A percentile compares a stretch with the other conserved stretches of the same genome.
Evolutionary conservation across 2,888 invertebrate species (phyloP).

Genomic region (Alloplasta piceator): DNA sequence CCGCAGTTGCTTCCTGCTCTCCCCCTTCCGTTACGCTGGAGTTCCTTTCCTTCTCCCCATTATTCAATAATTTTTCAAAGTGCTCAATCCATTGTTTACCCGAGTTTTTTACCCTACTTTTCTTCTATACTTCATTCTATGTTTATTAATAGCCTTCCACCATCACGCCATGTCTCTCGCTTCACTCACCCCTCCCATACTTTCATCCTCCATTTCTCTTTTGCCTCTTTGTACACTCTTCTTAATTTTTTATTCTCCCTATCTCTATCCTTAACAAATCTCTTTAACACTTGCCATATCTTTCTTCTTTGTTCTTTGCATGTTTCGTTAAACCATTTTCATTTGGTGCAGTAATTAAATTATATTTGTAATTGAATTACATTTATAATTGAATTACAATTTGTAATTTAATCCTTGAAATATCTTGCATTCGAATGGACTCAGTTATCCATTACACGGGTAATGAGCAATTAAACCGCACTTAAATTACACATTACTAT

Average conservation of each 20-base stretch:
- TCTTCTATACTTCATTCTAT: not conserved
- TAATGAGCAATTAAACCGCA: too few species aligned
- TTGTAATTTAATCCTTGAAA: too few species aligned
- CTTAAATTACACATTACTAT: too few species aligned
- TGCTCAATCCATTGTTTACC: not conserved
- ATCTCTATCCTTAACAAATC: constrained; percentile 14
- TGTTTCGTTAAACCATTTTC: constrained; percentile 19
- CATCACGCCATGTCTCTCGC: not conserved
- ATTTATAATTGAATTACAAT: too few species aligned
- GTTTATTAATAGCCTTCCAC: not conserved
- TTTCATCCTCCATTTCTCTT: not conserved
- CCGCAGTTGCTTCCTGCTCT: too few species aligned
- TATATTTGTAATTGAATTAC: too few species aligned
- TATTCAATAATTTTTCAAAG: not conserved
- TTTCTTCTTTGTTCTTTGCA: constrained; percentile 1
- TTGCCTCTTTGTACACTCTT: not conserved
- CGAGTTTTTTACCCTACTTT: not conserved
- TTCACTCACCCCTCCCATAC: not conserved
- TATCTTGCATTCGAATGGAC: too few species aligned
- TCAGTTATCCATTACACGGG: too few species aligned
- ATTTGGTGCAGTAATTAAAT: too few species aligned
- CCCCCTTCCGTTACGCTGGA: not conserved
- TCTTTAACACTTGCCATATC: constrained; percentile 10
- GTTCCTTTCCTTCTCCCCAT: not conserved
- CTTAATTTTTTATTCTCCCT: not conserved